Conservation (phyloP, 1,140 invertebrate genomes). For the Leptinotarsa texana region DNA sequence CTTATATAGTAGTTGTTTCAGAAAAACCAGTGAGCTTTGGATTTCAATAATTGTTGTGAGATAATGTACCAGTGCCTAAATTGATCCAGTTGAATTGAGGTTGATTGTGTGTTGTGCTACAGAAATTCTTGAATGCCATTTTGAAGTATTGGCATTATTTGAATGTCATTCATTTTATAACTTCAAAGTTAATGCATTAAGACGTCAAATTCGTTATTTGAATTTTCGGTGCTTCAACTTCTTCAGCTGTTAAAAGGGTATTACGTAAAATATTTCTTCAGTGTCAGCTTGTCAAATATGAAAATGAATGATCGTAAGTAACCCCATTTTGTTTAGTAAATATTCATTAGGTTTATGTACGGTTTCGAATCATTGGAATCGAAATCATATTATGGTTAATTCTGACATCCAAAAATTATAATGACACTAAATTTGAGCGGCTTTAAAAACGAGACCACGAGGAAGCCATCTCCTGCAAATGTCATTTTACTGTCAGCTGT, state of each 20-base stretch:
- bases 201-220: not conserved
- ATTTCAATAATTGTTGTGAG: not conserved
- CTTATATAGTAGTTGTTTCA: slow-evolving; percentile 16
- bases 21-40: not conserved
- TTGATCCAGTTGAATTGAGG: too few relatives aligned
- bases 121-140: too few relatives aligned
- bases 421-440: not conserved
- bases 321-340: not conserved
- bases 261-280: not conserved
- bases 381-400: too few relatives aligned
- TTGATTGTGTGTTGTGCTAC: too few relatives aligned
- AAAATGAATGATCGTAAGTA: slow-evolving; percentile 51
- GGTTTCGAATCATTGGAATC: too few relatives aligned
- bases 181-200: not conserved
- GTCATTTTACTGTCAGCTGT: slow-evolving; percentile 36
- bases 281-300: not conserved
- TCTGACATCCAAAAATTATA: too few relatives aligned
- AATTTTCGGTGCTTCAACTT: not conserved
- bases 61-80: not conserved
- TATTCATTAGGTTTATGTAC: not conserved
- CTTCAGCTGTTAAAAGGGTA: not conserved
- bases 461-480: slow-evolving; percentile 47
- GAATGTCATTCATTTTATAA: not conserved
- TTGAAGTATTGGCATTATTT: too few relatives aligned
- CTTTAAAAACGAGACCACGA: slow-evolving; percentile 41